Percentiles rank a stretch among this genome's conserved stretches.
These are phyloP conservation scores for Ciconia boyciana DNA, from an alignment of 2,113 vertebrate species.

Conservation along the genomic window DNA sequence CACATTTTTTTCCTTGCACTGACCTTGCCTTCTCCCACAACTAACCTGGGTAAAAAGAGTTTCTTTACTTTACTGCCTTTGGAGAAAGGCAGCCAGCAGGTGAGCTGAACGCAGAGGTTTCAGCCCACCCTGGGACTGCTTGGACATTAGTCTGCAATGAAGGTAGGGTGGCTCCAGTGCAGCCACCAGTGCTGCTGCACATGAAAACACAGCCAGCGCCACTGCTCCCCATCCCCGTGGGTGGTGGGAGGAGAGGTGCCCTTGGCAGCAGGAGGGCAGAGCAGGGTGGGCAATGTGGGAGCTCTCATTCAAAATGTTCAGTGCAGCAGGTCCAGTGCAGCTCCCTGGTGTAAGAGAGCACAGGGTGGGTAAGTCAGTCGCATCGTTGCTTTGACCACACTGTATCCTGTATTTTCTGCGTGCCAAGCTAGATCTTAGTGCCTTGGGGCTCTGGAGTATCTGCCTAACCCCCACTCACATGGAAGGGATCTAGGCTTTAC, in stretches of 20 bases:
- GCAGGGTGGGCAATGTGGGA: accelerated
- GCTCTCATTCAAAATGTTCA: not conserved
- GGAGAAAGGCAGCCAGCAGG: not conserved
- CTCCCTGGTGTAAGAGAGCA: not conserved
- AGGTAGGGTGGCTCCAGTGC: not conserved
- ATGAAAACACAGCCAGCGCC: accelerated
- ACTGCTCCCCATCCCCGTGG: accelerated
- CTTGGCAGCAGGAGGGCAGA: not conserved
- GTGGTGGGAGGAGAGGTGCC: not conserved
- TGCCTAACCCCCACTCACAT: not conserved
- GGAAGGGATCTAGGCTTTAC: not conserved
- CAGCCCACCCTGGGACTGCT: not conserved
- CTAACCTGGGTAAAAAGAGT: not conserved
- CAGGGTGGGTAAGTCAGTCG: not conserved
- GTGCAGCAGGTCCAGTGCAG: not conserved
- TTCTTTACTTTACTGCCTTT: not conserved
- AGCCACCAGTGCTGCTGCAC: not conserved
- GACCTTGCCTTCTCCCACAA: not conserved
- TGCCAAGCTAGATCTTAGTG: no score
- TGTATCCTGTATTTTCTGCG: not conserved
- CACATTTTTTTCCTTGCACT: not conserved
- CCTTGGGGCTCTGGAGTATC: not conserved
- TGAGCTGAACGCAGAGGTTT: not conserved
- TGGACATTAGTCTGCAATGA: not conserved
- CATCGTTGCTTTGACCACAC: accelerated